Evolutionary conservation across 1,140 invertebrate genomes (phyloP), one percentile per base, ranked within the genome.

Genomic region (Sesamia nonagrioides): DNA sequence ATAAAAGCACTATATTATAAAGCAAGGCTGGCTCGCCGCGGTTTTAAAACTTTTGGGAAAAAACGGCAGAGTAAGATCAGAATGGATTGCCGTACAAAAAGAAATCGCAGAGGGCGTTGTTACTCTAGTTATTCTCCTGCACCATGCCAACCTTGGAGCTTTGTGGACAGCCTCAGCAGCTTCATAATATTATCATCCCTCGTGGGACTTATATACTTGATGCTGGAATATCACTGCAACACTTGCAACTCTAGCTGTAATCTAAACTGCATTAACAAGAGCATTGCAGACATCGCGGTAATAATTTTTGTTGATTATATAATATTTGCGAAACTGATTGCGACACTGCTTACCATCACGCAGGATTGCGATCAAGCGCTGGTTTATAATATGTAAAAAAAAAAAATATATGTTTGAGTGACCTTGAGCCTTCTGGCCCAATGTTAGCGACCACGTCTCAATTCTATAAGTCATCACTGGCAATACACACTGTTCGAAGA

Each of bases 231-330:
- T 35, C 90, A 93, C 60, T 92, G 91, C 54, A 77, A 58, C 4
- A 84, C 82, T 13, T 92, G 91, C 77, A 86, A 66, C 9, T 69
- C 75, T 8, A 90, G 86, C 77, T 88, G 79, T 56, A 83, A 91
- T 56, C 17, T 89, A 1, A 73, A 77, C 17, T 85, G 83, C 54
- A 87, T 93, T 13, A 88, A 84, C 6, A 88, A 73, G 69, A 86
- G 77, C 56, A 85, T 93, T 61, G 79, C 90, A 56, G 84, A 90
- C 33, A 89, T 92, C 45, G 60, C 88, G 79, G 92, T 93, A 87
- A 86, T 40, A 40, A 3, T 40, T 40, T 40, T 6, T 27, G 27
- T 27, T 27, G 27, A 27, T n/a, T n/a, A n/a, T n/a, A n/a, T n/a
- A n/a, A n/a, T n/a, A n/a, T n/a, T n/a, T n/a, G n/a, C n/a, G n/a